Conservation (phyloP, 2,888 invertebrate species). For the Cosmorhoe ocellata region DNA sequence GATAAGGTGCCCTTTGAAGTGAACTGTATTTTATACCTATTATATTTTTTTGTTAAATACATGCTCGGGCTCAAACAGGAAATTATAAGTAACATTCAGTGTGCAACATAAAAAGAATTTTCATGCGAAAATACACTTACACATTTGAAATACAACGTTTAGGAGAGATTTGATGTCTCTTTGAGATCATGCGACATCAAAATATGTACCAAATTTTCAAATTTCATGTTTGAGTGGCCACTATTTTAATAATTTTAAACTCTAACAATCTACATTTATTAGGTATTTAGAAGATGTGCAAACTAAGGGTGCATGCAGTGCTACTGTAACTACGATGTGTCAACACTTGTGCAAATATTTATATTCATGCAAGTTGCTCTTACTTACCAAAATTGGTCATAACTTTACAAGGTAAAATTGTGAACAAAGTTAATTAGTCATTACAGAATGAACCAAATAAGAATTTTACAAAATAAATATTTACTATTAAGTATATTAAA, state of each 20-base stretch:
- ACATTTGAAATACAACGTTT: conserved; percentile 5
- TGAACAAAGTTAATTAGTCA: conserved; percentile 5
- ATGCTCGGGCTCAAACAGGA: conserved; percentile 74
- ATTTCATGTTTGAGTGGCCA: conserved; percentile 70
- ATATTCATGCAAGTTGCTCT: conserved; percentile 27
- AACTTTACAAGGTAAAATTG: conserved; percentile 2
- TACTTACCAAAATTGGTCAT: conserved; percentile 11
- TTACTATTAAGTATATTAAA: not conserved
- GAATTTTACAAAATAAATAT: conserved; percentile 5
- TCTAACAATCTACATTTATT: conserved; percentile 31
- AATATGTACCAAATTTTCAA: conserved; percentile 33
- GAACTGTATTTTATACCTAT: not conserved
- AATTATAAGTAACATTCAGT: conserved; percentile 49
- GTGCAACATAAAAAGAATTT: conserved; percentile 49
- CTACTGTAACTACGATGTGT: conserved; percentile 55
- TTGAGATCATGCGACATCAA: conserved; percentile 25
- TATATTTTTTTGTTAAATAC: conserved; percentile 32
- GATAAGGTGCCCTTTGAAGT: conserved; percentile 1
- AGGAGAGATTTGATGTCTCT: not conserved
- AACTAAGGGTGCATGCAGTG: conserved; percentile 63
- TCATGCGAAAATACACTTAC: conserved; percentile 33
- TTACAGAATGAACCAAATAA: conserved; percentile 6
- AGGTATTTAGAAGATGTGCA: conserved; percentile 47
- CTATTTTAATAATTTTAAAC: conserved; percentile 35
- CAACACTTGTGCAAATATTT: conserved; percentile 51